Evolutionary conservation across 2,888 invertebrate genomes (phyloP).

Genomic region (Pocota personata): DNA sequence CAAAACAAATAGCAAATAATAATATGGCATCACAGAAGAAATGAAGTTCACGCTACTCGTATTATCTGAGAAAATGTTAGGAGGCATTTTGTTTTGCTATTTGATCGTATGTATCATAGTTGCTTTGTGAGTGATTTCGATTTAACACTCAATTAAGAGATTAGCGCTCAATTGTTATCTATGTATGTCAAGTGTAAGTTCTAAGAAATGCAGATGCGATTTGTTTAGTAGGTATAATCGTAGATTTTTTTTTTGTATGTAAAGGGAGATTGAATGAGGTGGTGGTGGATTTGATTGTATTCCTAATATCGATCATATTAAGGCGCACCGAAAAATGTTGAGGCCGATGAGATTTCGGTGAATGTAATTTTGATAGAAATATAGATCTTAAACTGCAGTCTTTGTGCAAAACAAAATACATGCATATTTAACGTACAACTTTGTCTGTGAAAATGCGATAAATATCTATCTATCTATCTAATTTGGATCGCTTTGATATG

Average conservation of each 20-base stretch:
- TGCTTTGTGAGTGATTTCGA: neutral
- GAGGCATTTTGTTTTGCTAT: neutral
- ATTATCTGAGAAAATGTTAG: neutral
- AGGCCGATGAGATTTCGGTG: too few species aligned
- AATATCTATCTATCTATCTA: too few species aligned
- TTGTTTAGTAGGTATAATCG: neutral
- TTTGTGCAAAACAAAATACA: too few species aligned
- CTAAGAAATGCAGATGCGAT: neutral
- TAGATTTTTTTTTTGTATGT: neutral
- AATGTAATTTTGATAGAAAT: too few species aligned
- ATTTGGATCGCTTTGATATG: too few species aligned
- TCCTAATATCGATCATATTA: too few species aligned
- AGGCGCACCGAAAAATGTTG: neutral
- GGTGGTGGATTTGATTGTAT: neutral
- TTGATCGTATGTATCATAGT: neutral
- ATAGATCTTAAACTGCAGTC: too few species aligned
- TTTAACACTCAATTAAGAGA: conserved; percentile 8
- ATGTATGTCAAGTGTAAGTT: conserved; percentile 43
- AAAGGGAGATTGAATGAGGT: neutral
- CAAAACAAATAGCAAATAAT: conserved; percentile 4
- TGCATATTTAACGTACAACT: too few species aligned
- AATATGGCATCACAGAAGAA: neutral
- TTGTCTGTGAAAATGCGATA: too few species aligned
- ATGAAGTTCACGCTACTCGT: conserved; percentile 17
- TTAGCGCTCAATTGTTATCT: conserved; percentile 27